Conservation (phyloP, 2,888 invertebrate genomes). For the Flexamia atlantica region DNA sequence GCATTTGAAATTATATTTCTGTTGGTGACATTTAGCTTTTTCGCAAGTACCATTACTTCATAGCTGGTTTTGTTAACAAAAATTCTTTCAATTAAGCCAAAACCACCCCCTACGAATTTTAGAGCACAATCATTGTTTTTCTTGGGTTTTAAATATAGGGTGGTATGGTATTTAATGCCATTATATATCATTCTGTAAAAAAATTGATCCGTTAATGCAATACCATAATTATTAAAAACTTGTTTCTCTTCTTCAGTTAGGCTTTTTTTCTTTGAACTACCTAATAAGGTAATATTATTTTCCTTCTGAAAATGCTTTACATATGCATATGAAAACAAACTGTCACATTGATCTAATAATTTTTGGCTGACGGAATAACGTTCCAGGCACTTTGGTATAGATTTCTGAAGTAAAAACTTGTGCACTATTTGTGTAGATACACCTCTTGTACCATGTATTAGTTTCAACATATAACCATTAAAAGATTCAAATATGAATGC, state of each 20-base stretch:
- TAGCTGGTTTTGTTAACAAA: not conserved
- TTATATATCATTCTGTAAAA: constrained; percentile 22
- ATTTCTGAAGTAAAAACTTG: constrained; percentile 21
- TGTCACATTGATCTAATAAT: not conserved
- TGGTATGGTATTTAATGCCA: not conserved
- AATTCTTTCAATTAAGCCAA: not conserved
- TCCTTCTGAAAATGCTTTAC: not conserved
- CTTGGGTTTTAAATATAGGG: not conserved
- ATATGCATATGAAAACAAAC: not conserved
- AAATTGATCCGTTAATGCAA: not conserved
- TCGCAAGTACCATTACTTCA: not conserved
- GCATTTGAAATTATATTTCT: not conserved
- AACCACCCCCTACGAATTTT: not conserved
- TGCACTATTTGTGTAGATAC: constrained; percentile 16
- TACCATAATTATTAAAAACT: not conserved
- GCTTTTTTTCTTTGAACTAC: not conserved
- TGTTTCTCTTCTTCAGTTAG: not conserved
- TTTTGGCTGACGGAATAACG: not conserved
- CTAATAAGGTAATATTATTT: not conserved
- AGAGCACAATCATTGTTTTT: constrained; percentile 22
- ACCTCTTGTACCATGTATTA: constrained; percentile 23
- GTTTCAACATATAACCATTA: constrained; percentile 3
- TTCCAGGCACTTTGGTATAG: constrained; percentile 2
- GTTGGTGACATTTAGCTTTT: not conserved
- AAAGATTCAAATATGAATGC: constrained; percentile 16